phyloP scores from a whole-genome alignment of 2,888 invertebrate species.

The Thera obeliscata region DNA sequence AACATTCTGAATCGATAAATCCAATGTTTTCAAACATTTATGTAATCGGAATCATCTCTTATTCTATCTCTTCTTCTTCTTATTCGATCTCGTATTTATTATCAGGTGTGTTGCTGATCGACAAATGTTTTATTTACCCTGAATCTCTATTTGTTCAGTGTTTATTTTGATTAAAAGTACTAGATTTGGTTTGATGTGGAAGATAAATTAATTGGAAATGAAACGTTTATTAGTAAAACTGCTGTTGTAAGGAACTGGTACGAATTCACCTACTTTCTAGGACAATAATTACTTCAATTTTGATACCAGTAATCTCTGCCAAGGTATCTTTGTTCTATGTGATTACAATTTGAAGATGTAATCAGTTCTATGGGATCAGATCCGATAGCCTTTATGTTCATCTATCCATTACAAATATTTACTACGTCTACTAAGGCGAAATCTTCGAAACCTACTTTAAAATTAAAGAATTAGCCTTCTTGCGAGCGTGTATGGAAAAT shows the following conservation, averaged over 20 bases:
- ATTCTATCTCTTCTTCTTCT: no score
- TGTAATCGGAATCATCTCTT: conserved; percentile 24
- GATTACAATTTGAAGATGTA: no score
- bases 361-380: no score
- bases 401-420: no score
- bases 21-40: conserved; percentile 30
- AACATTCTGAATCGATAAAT: conserved; percentile 19
- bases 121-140: conserved; percentile 5
- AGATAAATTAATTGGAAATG: not conserved
- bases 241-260: not conserved
- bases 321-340: no score
- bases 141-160: conserved; percentile 4
- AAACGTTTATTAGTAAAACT: not conserved
- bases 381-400: no score
- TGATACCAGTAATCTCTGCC: no score
- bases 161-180: conserved; percentile 12
- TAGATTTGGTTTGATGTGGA: not conserved
- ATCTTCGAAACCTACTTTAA: no score
- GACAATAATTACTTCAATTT: no score
- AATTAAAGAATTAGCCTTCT: no score
- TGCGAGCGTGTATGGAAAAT: conserved; percentile 8
- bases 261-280: no score
- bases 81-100: not conserved
- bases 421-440: no score
- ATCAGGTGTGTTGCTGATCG: conserved; percentile 5